Base-by-base conservation (phyloP, 1,140 invertebrate genomes). In the Cherax destructor region DNA sequence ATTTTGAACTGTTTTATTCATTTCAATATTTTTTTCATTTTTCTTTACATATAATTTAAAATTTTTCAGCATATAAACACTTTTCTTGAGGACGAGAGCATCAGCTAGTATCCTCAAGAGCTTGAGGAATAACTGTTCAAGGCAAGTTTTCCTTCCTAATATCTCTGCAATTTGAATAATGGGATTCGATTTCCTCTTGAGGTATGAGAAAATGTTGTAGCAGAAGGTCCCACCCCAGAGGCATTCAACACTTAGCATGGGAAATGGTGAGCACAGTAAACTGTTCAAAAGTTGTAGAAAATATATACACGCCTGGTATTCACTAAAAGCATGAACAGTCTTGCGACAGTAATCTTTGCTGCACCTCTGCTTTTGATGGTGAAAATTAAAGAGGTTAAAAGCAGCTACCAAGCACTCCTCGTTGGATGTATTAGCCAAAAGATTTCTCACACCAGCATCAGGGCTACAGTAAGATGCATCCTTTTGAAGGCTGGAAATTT, bases 161-260 rank as follows among this genome's bases (percentile, higher is more conserved):
- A 85, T 3, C 21, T 91, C 47, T 80, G 69, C 50, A 21, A 69
- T 56, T 41, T 21, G 49, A 10, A 72, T 1, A 47, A 91, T 5
- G 18, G 83, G 89, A 7, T 85, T 76, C 3, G 4, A 13, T 52
- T 24, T 78, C 49, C 52, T 85, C 30, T 79, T 91, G 2, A 91
- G 24, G 30, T 85, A n/a, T 18, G 11, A 52, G 59, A 91, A 91
- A 65, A 91, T 59, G 47, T 91, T 91, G 61, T 91, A 91, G 47
- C 89, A 79, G 77, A 91, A 91, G 5, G 89, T 91, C 1, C 89
- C 89, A 30, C 83, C 89, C 89, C 89, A 91, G 1, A 91, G 76
- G 47, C 65, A 72, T 47, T 91, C 89, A 69, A 91, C 61, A 72
- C 89, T 91, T 3, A 91, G 61, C 56, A 91, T 61, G 30, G 89